phyloP scores from a whole-genome alignment of 2,888 invertebrate species.

The Opisthograptis luteolata region DNA sequence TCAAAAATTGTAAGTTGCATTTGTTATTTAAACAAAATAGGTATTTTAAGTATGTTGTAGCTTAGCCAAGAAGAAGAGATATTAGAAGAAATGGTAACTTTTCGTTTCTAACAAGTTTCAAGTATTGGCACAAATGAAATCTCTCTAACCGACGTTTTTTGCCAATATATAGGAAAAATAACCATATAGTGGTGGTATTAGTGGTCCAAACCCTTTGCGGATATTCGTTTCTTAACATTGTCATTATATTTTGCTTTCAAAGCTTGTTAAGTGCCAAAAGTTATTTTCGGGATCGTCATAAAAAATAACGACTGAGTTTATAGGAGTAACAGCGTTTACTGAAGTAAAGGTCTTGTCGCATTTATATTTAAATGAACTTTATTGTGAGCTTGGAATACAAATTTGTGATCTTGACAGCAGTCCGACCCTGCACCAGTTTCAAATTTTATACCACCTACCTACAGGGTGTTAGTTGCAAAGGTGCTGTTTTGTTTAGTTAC shows the following conservation, averaged over 20 bases:
- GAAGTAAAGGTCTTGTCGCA: conserved; percentile 72
- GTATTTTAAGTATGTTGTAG: too few relatives aligned
- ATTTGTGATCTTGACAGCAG: conserved; percentile 72
- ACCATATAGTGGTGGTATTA: too few relatives aligned
- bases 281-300: conserved; percentile 62
- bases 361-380: conserved; percentile 80
- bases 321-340: conserved; percentile 68
- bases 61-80: too few relatives aligned
- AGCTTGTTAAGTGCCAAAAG: conserved; percentile 60
- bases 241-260: conserved; percentile 55
- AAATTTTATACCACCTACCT: conserved; percentile 50
- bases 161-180: too few relatives aligned
- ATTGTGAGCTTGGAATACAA: conserved; percentile 77
- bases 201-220: conserved; percentile 12
- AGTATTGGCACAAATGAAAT: too few relatives aligned
- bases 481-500: not conserved
- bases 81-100: too few relatives aligned
- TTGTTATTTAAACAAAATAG: too few relatives aligned
- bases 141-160: too few relatives aligned
- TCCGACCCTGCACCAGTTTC: conserved; percentile 52
- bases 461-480: not conserved
- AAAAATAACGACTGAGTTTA: conserved; percentile 69
- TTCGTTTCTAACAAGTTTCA: too few relatives aligned
- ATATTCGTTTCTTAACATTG: conserved; percentile 39
- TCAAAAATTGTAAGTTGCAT: too few relatives aligned